phyloP scores from a whole-genome alignment of 2,113 vertebrate genomes.

The Pterocles orientalis region DNA sequence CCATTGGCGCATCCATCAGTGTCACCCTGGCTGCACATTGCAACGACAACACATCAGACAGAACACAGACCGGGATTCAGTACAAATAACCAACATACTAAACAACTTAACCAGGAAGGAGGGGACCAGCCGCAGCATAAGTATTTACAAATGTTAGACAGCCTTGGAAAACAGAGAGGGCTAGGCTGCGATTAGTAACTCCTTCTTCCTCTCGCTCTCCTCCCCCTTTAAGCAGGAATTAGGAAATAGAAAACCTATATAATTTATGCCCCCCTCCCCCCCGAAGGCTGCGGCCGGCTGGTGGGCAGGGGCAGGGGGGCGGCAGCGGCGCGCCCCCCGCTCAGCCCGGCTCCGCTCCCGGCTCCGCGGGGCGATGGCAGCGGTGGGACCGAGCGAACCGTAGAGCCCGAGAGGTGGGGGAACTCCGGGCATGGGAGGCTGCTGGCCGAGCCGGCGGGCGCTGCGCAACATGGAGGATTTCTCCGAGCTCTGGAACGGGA shows the following conservation, averaged over 20 bases:
- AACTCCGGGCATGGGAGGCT: neutral
- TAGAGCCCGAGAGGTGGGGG: neutral
- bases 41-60: conserved; percentile 75
- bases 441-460: neutral
- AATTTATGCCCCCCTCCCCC: neutral
- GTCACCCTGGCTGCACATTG: conserved; percentile 82
- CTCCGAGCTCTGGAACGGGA: neutral
- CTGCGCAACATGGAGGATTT: neutral
- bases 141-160: conserved; percentile 43
- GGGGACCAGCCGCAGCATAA: conserved; percentile 23
- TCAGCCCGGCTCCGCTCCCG: neutral
- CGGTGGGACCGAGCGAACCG: neutral
- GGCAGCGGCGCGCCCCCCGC: neutral
- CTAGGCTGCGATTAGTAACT: neutral
- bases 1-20: conserved; percentile 96
- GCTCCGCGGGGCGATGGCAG: neutral
- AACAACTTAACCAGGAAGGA: conserved; percentile 55
- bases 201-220: neutral
- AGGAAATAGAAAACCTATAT: neutral
- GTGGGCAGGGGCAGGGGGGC: neutral
- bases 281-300: neutral
- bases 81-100: conserved; percentile 56
- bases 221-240: neutral
- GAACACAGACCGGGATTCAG: conserved; percentile 57
- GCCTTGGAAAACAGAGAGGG: neutral